These are phyloP conservation scores for Trichogramma evanescens DNA, from an alignment of 2,888 invertebrate genomes.

Conservation along the genomic window DNA sequence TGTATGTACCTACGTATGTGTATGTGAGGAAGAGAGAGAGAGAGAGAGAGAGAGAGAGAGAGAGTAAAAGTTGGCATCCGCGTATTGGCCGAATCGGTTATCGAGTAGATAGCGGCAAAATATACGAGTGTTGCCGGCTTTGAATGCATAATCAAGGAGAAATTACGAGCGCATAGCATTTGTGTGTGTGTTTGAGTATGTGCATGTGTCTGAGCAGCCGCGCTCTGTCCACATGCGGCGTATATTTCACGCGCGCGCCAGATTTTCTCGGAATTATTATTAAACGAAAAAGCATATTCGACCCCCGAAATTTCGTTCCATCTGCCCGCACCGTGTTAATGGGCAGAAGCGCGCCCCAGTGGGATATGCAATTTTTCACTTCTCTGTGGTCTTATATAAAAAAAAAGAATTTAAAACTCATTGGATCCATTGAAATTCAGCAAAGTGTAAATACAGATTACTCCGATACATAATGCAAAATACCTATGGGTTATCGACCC, in stretches of 20 bases:
- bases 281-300: background rate
- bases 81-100: slow-evolving; percentile 16
- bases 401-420: too few species aligned
- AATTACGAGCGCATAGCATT: background rate
- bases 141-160: slow-evolving; percentile 18
- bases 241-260: background rate
- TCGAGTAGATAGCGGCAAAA: slow-evolving; percentile 16
- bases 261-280: background rate
- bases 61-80: slow-evolving; percentile 9
- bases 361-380: too few species aligned
- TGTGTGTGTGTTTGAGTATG: background rate
- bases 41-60: background rate
- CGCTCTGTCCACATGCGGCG: too few species aligned
- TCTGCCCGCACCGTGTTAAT: background rate
- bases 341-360: too few species aligned
- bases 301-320: background rate
- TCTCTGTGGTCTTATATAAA: too few species aligned
- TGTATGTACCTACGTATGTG: too few species aligned
- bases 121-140: slow-evolving; percentile 16
- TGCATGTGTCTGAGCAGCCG: background rate
- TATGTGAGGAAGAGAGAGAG: background rate
- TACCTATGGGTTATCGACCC: too few species aligned
- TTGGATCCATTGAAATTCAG: too few species aligned
- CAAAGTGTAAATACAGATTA: too few species aligned
- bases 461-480: too few species aligned